Conservation (phyloP, 2,888 invertebrate genomes). For the Coelopa pilipes region DNA sequence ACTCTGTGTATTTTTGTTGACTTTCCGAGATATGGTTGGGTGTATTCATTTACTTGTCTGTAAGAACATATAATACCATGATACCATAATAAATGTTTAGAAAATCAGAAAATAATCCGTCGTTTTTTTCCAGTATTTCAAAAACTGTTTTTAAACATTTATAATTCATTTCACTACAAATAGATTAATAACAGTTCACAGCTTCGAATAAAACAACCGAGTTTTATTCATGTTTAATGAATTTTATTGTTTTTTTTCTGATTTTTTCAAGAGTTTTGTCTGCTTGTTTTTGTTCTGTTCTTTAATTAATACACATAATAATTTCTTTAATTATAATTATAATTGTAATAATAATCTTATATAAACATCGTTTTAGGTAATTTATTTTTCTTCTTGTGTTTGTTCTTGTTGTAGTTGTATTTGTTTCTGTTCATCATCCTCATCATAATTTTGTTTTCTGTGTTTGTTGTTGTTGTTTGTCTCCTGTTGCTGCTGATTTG, state of each 20-base stretch:
- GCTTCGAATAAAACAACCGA: not conserved
- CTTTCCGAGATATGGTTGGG: too few relatives aligned
- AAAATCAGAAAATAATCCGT: too few relatives aligned
- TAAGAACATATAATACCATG: not conserved
- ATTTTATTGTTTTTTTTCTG: constrained; percentile 43
- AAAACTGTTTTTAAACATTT: too few relatives aligned
- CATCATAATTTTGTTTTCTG: not conserved
- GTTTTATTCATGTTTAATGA: constrained; percentile 38
- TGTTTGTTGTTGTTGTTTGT: not conserved
- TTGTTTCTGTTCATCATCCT: too few relatives aligned
- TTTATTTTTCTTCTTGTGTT: not conserved
- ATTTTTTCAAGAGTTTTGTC: constrained; percentile 6
- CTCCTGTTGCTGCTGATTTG: not conserved
- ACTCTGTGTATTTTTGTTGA: too few relatives aligned
- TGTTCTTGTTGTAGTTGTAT: not conserved
- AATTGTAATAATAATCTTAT: constrained; percentile 30
- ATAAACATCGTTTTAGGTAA: constrained; percentile 21
- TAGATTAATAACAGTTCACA: too few relatives aligned
- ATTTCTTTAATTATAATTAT: constrained; percentile 41
- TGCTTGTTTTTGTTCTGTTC: constrained; percentile 6
- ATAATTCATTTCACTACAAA: too few relatives aligned
- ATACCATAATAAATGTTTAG: too few relatives aligned
- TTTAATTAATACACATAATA: constrained; percentile 33
- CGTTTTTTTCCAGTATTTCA: too few relatives aligned
- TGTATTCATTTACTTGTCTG: too few relatives aligned